Conservation (phyloP, 2,888 invertebrate species). For the Eupithecia vulgata region DNA sequence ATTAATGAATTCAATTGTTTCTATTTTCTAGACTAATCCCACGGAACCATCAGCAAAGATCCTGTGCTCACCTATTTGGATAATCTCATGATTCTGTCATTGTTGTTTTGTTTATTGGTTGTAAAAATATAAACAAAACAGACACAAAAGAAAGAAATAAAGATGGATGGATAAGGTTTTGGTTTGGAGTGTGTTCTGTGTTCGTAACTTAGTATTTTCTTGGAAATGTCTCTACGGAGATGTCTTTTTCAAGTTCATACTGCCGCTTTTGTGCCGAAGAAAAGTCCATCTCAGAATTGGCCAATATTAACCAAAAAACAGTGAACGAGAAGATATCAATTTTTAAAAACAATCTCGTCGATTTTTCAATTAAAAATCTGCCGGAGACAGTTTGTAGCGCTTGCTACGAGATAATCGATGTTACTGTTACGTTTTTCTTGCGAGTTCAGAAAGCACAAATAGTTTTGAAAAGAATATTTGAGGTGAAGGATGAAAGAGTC, state of each 20-base stretch:
- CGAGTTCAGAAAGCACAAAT: conserved; percentile 25
- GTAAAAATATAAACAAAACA: background rate
- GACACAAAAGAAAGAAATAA: background rate
- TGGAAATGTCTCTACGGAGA: background rate
- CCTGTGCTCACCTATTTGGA: too few relatives aligned
- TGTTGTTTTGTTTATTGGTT: background rate
- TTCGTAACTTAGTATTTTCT: background rate
- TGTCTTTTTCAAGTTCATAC: background rate
- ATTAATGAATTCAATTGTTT: too few relatives aligned
- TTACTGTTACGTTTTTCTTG: conserved; percentile 24
- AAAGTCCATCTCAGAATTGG: background rate
- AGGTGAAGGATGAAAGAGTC: background rate
- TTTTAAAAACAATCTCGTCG: conserved; percentile 15
- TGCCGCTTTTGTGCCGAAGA: conserved; percentile 9
- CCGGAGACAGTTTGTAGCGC: conserved; percentile 24
- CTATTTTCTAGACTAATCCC: too few relatives aligned
- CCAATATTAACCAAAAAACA: background rate
- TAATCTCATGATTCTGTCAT: background rate
- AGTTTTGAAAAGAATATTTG: conserved; percentile 10
- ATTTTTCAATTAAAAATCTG: conserved; percentile 29
- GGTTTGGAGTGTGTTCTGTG: background rate
- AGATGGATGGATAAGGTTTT: too few relatives aligned
- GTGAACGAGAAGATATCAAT: background rate
- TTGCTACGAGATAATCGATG: conserved; percentile 18
- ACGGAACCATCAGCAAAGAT: background rate